A percentile compares a stretch with the other conserved stretches of the same genome.
Conservation (phyloP, 2,888 invertebrate genomes). For the Thumatha senex region DNA sequence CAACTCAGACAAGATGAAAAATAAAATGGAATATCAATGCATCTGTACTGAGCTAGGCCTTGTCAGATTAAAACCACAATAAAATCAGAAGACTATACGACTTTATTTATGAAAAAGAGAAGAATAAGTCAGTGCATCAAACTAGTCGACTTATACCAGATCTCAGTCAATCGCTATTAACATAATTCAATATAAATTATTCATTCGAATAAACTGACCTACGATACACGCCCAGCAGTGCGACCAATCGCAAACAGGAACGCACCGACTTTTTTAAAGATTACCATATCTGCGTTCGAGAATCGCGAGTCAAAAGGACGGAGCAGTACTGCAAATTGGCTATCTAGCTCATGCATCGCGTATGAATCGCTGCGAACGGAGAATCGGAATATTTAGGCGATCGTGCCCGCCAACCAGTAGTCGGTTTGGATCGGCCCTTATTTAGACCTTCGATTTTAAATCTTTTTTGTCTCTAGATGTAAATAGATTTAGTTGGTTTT, state of each 20-base stretch:
- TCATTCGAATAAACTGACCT: conserved; percentile 53
- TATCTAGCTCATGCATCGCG: conserved; percentile 72
- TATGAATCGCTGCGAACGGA: conserved; percentile 49
- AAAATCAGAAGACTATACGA: conserved; percentile 20
- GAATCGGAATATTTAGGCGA: conserved; percentile 63
- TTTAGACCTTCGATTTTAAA: conserved; percentile 52
- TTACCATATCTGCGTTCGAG: conserved; percentile 71
- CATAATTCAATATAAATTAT: conserved; percentile 58
- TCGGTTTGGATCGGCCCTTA: conserved; percentile 56
- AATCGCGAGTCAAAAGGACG: conserved; percentile 53
- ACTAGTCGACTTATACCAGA: conserved; percentile 27
- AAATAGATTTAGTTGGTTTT: conserved; percentile 23
- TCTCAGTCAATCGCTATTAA: conserved; percentile 43
- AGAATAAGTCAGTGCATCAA: conserved; percentile 13
- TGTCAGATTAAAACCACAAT: conserved; percentile 6
- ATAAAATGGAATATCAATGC: neutral
- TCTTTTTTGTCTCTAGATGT: conserved; percentile 24
- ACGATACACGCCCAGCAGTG: conserved; percentile 40
- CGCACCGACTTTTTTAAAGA: conserved; percentile 57
- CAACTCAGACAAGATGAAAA: too few relatives aligned
- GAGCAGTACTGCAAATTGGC: conserved; percentile 62
- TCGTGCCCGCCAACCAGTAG: conserved; percentile 57
- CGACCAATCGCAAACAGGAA: conserved; percentile 35
- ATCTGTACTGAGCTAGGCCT: neutral
- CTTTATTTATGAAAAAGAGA: conserved; percentile 13